These are phyloP conservation scores for Ammodytes marinus DNA, from an alignment of 2,113 vertebrate species.

Conservation along the genomic window DNA sequence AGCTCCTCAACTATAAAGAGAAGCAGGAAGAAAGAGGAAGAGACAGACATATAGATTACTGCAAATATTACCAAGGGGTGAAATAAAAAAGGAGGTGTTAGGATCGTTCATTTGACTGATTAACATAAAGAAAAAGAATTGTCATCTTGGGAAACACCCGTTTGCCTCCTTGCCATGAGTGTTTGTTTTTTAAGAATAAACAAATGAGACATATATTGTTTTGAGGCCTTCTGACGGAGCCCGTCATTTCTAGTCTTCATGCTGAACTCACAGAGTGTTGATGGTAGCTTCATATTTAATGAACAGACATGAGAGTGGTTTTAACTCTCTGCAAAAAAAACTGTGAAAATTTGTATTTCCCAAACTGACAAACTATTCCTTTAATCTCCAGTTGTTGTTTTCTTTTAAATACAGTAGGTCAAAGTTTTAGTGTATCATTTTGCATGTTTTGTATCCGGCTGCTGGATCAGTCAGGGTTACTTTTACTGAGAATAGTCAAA, in stretches of 20 bases:
- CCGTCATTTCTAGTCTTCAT: background rate
- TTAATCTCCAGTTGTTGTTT: conserved; percentile 6
- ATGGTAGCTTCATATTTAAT: background rate
- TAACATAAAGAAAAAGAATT: conserved; percentile 35
- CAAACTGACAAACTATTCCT: conserved; percentile 42
- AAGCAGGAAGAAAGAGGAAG: background rate
- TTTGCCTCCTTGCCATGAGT: background rate
- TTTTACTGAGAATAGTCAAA: conserved; percentile 3
- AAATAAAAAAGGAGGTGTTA: conserved; percentile 24
- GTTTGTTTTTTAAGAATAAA: background rate
- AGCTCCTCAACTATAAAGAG: conserved; percentile 90
- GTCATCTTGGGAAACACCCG: conserved; percentile 1
- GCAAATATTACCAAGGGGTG: background rate
- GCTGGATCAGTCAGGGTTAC: conserved; percentile 22
- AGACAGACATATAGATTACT: background rate
- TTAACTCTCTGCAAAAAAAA: background rate
- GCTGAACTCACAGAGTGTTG: background rate
- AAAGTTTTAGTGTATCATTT: background rate
- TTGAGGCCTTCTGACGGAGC: background rate
- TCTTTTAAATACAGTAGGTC: conserved; percentile 1
- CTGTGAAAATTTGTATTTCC: background rate
- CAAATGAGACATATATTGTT: background rate
- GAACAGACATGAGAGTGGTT: background rate
- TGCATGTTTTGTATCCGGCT: conserved; percentile 14
- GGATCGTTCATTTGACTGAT: conserved; percentile 36